A percentile compares a stretch with the other conserved stretches of the same genome.
These are phyloP conservation scores for Urocolius indicus DNA, from an alignment of 2,113 vertebrate species.

Conservation along the genomic window DNA sequence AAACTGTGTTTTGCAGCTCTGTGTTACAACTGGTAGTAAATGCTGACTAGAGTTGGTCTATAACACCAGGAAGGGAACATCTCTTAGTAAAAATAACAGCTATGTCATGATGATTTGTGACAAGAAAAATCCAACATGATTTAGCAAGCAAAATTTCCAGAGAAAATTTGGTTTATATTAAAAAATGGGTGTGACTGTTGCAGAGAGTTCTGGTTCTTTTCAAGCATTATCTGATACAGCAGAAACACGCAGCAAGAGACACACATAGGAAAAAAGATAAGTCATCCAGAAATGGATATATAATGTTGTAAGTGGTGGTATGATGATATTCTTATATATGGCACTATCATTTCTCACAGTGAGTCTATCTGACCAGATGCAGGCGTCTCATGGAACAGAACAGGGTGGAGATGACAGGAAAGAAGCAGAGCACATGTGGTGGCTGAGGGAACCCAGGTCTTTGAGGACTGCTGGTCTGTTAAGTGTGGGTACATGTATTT, in stretches of 20 bases:
- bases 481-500: neutral
- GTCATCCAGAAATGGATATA: neutral
- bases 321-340: neutral
- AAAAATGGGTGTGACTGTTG: neutral
- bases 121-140: neutral
- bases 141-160: neutral
- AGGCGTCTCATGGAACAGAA: neutral
- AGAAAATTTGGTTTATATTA: neutral
- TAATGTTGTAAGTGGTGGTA: neutral
- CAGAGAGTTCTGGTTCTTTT: neutral
- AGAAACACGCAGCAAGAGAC: neutral
- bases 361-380: neutral
- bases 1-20: neutral
- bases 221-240: neutral
- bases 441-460: neutral
- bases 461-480: neutral
- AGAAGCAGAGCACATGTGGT: neutral
- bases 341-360: neutral
- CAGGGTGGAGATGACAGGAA: neutral
- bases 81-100: neutral
- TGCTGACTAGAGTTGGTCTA: neutral
- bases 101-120: neutral
- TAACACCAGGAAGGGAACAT: neutral
- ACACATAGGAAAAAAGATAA: neutral
- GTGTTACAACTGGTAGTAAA: neutral